Evolutionary conservation across 2,113 vertebrate genomes (phyloP).

Genomic region (Microtus montanus): DNA sequence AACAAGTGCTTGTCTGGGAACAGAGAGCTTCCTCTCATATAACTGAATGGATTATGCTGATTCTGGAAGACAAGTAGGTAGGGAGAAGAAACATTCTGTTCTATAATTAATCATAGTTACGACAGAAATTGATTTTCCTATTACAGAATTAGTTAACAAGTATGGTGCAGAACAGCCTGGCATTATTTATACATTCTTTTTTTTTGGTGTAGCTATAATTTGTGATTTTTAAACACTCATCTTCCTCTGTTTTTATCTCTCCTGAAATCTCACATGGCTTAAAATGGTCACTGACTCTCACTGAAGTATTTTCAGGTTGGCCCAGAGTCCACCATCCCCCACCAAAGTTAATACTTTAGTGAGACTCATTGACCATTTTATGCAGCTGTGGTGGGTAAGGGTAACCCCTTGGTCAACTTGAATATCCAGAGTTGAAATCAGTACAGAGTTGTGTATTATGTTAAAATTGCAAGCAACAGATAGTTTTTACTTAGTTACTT

Average conservation of each 20-base stretch:
- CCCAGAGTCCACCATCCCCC: too few relatives aligned
- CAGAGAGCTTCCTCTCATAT: not conserved
- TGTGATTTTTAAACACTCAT: not conserved
- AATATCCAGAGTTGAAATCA: not conserved
- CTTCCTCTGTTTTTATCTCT: not conserved
- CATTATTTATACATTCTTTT: not conserved
- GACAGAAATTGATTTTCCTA: not conserved
- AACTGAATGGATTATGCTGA: not conserved
- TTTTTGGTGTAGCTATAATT: not conserved
- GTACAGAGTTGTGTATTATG: not conserved
- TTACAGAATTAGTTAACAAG: not conserved
- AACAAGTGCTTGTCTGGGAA: not conserved
- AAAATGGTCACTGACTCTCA: not conserved
- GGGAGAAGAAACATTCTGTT: not conserved
- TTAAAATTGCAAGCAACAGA: not conserved
- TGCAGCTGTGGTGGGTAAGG: not conserved
- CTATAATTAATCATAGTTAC: not conserved
- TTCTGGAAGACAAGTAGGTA: not conserved
- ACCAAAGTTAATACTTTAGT: too few relatives aligned
- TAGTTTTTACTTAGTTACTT: too few relatives aligned
- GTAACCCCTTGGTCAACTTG: fast-evolving
- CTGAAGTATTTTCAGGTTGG: not conserved
- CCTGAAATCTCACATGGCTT: not conserved
- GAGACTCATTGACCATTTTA: too few relatives aligned
- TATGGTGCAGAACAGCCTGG: not conserved